A percentile compares a stretch with the other conserved stretches of the same genome.
These are phyloP conservation scores for Tigriopus japonicus DNA, from an alignment of 1,140 invertebrate species.

Conservation along the genomic window DNA sequence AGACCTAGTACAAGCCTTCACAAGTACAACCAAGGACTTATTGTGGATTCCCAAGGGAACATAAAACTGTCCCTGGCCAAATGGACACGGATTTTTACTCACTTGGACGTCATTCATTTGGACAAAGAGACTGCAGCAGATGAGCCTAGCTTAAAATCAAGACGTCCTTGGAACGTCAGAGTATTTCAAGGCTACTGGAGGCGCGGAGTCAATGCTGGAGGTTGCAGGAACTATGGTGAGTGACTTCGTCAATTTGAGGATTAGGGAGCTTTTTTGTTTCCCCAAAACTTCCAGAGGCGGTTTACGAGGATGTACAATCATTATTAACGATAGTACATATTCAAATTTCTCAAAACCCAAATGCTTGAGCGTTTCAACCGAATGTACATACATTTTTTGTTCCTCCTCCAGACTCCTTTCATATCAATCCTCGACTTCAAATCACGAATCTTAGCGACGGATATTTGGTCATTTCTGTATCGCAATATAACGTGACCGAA, in stretches of 20 bases:
- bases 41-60: background rate
- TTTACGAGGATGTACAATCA: no score
- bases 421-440: constrained; percentile 77
- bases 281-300: no score
- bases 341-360: no score
- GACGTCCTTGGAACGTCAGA: constrained; percentile 62
- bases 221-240: constrained; percentile 66
- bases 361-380: background rate
- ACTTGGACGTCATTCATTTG: constrained; percentile 65
- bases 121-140: constrained; percentile 65
- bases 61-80: constrained; percentile 57
- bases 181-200: constrained; percentile 65
- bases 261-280: constrained; percentile 4
- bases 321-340: no score
- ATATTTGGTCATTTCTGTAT: constrained; percentile 63
- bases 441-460: constrained; percentile 49
- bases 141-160: constrained; percentile 55
- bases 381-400: background rate
- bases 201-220: constrained; percentile 66
- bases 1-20: no score
- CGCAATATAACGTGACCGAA: constrained; percentile 77
- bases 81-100: constrained; percentile 61
- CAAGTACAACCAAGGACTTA: no score
- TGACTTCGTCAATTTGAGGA: constrained; percentile 6
- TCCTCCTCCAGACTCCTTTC: constrained; percentile 54